phyloP scores from a whole-genome alignment of 2,888 invertebrate species.

The Girardia tigrina region DNA sequence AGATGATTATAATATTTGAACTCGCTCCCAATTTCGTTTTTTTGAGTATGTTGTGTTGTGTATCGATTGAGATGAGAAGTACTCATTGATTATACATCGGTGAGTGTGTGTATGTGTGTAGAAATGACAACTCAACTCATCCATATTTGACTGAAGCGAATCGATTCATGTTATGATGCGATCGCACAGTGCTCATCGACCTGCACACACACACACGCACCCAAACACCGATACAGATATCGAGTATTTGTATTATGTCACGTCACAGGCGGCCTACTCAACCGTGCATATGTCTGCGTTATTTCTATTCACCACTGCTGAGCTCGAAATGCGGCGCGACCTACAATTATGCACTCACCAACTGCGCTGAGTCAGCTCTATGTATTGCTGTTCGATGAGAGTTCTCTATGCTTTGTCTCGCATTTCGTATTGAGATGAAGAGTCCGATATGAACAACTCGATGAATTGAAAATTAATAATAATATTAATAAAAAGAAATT shows the following conservation, averaged over 20 bases:
- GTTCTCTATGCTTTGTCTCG: neutral
- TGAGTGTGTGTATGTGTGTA: neutral
- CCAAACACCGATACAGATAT: neutral
- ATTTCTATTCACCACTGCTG: slow-evolving; percentile 10
- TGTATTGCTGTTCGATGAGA: neutral
- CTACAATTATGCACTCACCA: slow-evolving; percentile 23
- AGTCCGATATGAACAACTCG: neutral
- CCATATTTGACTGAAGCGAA: neutral
- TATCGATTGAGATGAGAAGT: neutral
- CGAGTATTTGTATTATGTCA: slow-evolving; percentile 23
- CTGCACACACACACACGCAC: neutral
- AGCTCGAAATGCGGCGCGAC: slow-evolving; percentile 23
- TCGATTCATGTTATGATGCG: slow-evolving; percentile 19
- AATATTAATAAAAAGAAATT: too few species aligned
- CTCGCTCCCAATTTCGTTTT: neutral
- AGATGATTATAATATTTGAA: too few species aligned
- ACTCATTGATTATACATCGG: neutral
- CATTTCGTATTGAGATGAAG: slow-evolving; percentile 12
- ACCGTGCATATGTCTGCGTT: slow-evolving; percentile 18
- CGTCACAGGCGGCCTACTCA: slow-evolving; percentile 23
- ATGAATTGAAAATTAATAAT: too few species aligned
- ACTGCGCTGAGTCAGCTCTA: slow-evolving; percentile 9
- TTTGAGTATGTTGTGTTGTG: neutral
- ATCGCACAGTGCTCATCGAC: neutral
- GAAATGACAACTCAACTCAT: neutral